These are phyloP conservation scores for Harpagus bidentatus DNA, from an alignment of 2,113 vertebrate species.

Conservation along the genomic window DNA sequence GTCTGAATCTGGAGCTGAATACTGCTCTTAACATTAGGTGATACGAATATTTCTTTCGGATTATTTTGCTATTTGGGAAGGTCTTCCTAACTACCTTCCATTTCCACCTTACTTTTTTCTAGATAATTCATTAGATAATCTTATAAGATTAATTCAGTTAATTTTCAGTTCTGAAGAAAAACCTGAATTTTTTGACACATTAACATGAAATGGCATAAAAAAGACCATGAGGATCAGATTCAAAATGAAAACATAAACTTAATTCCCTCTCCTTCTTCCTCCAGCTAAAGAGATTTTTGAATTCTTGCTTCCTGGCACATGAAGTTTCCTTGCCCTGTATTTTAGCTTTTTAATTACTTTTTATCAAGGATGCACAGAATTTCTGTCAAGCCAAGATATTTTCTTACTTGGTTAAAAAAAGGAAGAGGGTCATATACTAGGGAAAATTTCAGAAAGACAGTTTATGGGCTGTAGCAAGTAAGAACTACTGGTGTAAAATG, in stretches of 20 bases:
- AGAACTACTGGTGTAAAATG: slow-evolving; percentile 16
- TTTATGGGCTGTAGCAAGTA: slow-evolving; percentile 19
- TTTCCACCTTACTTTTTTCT: background rate
- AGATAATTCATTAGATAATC: background rate
- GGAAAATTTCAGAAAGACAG: slow-evolving; percentile 15
- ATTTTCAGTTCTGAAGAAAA: background rate
- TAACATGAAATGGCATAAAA: background rate
- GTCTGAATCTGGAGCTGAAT: background rate
- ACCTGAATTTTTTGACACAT: background rate
- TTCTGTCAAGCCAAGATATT: slow-evolving; percentile 40
- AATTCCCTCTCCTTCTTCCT: background rate
- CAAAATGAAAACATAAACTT: slow-evolving; percentile 21
- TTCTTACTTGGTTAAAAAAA: background rate
- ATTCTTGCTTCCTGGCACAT: background rate
- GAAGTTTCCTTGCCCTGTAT: background rate
- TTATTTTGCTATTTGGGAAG: background rate
- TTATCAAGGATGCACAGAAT: slow-evolving; percentile 43
- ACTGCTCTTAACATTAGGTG: background rate
- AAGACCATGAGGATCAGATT: background rate
- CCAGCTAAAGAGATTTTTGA: background rate
- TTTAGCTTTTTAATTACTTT: slow-evolving; percentile 35
- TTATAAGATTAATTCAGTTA: background rate
- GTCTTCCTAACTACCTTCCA: background rate
- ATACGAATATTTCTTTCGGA: background rate
- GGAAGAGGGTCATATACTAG: background rate